A percentile compares a stretch with the other conserved stretches of the same genome.
These are phyloP conservation scores for Allobates femoralis DNA, from an alignment of 2,797 vertebrate species.

Conservation along the genomic window DNA sequence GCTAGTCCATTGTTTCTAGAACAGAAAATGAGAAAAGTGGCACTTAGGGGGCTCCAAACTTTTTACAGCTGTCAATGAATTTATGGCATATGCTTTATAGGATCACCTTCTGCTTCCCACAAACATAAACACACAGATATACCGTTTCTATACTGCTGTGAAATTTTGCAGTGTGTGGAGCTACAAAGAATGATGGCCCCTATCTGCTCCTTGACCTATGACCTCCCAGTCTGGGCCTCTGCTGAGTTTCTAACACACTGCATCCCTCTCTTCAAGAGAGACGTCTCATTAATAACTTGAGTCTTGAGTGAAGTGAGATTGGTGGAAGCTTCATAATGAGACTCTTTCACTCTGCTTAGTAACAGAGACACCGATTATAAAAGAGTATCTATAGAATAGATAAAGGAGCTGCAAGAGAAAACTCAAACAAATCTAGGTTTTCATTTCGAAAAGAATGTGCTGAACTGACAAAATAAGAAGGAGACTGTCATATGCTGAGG, in stretches of 20 bases:
- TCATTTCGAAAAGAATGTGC: background rate
- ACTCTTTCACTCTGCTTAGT: slow-evolving; percentile 26
- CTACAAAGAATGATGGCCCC: slow-evolving; percentile 43
- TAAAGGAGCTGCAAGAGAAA: background rate
- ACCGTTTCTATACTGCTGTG: slow-evolving; percentile 16
- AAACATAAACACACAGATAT: slow-evolving; percentile 25
- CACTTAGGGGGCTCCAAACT: background rate
- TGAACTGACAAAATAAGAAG: background rate
- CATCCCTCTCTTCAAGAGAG: slow-evolving; percentile 22
- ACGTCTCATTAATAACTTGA: slow-evolving; percentile 57
- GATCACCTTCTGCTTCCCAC: slow-evolving; percentile 1
- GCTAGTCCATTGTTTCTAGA: background rate
- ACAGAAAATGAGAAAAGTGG: background rate
- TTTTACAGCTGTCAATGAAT: background rate
- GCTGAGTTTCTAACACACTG: slow-evolving; percentile 45
- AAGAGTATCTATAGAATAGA: slow-evolving; percentile 10
- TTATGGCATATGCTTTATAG: background rate
- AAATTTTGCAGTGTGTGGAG: slow-evolving; percentile 7
- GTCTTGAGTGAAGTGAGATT: slow-evolving; percentile 50
- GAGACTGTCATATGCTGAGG: background rate
- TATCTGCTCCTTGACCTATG: slow-evolving; percentile 50
- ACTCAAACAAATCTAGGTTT: background rate
- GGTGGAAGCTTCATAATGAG: slow-evolving; percentile 42
- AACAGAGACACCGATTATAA: slow-evolving; percentile 15
- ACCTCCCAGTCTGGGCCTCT: slow-evolving; percentile 52